These are phyloP conservation scores for Mus minutoides DNA, from an alignment of 2,797 vertebrate species.

Conservation along the genomic window DNA sequence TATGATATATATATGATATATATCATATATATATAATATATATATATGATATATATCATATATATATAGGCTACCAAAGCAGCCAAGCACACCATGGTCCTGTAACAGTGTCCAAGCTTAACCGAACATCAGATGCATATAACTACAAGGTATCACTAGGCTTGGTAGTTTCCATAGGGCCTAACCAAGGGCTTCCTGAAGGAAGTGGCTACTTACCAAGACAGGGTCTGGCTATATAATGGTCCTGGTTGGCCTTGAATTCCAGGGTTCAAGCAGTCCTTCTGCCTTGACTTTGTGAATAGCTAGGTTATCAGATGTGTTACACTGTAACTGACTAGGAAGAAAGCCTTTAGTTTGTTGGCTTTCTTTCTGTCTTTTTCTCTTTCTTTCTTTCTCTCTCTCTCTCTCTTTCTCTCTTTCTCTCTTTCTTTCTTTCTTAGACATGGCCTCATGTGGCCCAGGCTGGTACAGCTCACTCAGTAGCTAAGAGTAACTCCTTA, in stretches of 20 bases:
- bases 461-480: background rate
- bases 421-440: background rate
- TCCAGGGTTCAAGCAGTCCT: background rate
- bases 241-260: background rate
- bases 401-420: no score
- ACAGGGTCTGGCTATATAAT: background rate
- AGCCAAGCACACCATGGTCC: background rate
- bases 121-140: background rate
- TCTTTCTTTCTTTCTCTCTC: no score
- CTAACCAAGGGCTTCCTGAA: background rate
- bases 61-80: background rate
- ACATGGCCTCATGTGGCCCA: background rate
- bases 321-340: background rate
- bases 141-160: background rate
- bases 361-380: background rate
- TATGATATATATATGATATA: background rate
- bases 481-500: background rate
- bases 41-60: no score
- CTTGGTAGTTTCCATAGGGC: rapidly evolving
- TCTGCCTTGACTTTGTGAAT: background rate
- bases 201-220: background rate
- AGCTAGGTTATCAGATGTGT: background rate
- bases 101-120: background rate
- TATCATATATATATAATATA: no score
- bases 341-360: background rate